Evolutionary conservation across 1,140 invertebrate genomes (phyloP), one percentile per base, ranked within the genome.

Genomic region (Drosophila lacteicornis): DNA sequence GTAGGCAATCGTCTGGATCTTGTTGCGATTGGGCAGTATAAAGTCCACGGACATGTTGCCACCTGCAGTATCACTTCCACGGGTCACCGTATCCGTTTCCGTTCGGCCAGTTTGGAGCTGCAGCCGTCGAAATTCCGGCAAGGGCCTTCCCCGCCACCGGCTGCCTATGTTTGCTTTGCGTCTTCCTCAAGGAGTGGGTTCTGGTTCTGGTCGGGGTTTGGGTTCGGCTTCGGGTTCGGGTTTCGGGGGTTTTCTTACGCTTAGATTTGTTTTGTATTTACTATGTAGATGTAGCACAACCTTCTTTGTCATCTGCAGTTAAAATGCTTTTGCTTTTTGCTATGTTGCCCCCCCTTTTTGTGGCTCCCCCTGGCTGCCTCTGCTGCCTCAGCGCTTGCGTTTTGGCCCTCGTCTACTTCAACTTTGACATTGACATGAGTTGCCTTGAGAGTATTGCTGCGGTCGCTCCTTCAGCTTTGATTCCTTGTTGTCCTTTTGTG

Each of bases 241-340:
- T 25, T 25, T 25, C 53, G 57, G 46, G 33, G 49, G 47, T 55
- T 77, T 66, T 30, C 71, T 81, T 74, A 75, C 42, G 56, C 71
- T 80, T 80, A 67, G 42, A 51, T 75, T 76, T 66, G 53, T 67
- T 77, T 75, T 77, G 75, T 86, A 82, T 87, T 87, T 87, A 76
- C 79, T 86, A 87, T 88, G 82, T 88, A 88, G 84, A 88, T 88
- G 76, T 90, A 88, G 84, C 84, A 88, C 84, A 88, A 88, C 84
- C 84, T 88, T 88, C 84, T 88, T 88, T 92, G 78, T 84, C 82
- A 77, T 73, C 70, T 79, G 79, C 79, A 77, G 84, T 78, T 68
- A 81, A 88, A 75, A 75, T 83, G 73, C 73, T 78, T 67, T 84
- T 74, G 59, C 57, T 51, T 77, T 68, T 63, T 40, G 57, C 57